Base-by-base conservation (phyloP, 2,113 vertebrate species). In the Oryzias woworae region DNA sequence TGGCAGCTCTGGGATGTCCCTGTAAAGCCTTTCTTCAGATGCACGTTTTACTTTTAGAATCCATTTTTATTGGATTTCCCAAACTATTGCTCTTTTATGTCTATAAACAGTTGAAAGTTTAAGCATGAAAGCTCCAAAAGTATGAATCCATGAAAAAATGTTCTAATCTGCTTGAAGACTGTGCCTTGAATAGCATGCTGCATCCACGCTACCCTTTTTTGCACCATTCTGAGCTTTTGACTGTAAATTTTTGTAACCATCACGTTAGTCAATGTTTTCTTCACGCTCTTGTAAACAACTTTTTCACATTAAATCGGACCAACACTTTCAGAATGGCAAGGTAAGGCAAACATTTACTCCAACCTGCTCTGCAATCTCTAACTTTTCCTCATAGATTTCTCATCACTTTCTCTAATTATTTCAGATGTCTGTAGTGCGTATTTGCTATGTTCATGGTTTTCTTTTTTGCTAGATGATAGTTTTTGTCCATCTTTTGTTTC, bases 291-390 rank as follows among this genome's bases (percentile, higher is more conserved):
- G 82, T 90, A 92, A 92, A 92, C 88, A 80, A 89, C 91, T 91
- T 87, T 92, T 88, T 91, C 89, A 92, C 88, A 87, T 89, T 90
- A 90, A 91, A 92, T 92, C 90, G 92, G 92, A 93, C 91, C 90
- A 87, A 90, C 89, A 89, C 90, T 89, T 80, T 87, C 92, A 93
- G 92, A 93, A 93, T 58, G 92, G 90, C 82, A 93, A 93, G 92
- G 92, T 93, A 93, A 93, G 92, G 90, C 88, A 86, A 89, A 86
- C 87, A 78, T 89, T 75, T 85, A 58, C 79, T 88, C 76, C 71
- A 69, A 85, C 78, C 83, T 88, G 80, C 89, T 91, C 79, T 81
- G 75, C 78, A 84, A 75, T 76, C 76, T 89, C 78, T 87, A 85
- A 80, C 84, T 82, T 69, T 72, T 66, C 59, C 73, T 71, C 72